Evolutionary conservation across 2,888 invertebrate species (phyloP), one percentile per base, ranked within the genome.

Genomic region (Nephrocerus scutellatus): DNA sequence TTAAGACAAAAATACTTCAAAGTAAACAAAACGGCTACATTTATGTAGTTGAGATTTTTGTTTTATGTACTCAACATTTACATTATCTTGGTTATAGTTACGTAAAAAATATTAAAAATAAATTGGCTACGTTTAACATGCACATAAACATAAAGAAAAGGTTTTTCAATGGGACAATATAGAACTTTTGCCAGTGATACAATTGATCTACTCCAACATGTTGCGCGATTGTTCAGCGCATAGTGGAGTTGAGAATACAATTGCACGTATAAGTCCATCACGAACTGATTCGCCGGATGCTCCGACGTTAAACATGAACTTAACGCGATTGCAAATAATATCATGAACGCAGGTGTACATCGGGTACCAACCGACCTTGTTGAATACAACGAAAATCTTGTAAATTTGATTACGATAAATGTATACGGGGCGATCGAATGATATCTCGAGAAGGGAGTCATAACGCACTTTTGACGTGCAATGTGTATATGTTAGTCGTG

Each of bases 321-420:
- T 75, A 12, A 84, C 84, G 2, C 77, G 77, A 49, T 83, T 81
- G 30, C 80, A 79, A 5, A 74, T 72, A 20, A 80, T 77, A 33
- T 78, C 76, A 52, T 75, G 75, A 1, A 78, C 76, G 59, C 84
- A 84, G 5, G 77, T 75, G 46, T 83, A 85, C 72, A 82, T 77
- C 6, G 86, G 85, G 68, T 88, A 88, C 76, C 82, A 82, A 10
- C 87, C 87, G 46, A 77, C 74, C 61, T 84, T 85, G 68, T 87
- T 85, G 68, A 87, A 79, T 28, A 84, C 84, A 18, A 87, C 83
- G 33, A 83, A 85, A 51, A 88, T 80, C 63, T 84, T 82, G 66
- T 87, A 88, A 37, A 81, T 75, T 78, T 84, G 63, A 48, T 59
- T 57, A 8, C 66, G 73, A 60, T 82, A 82, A 52, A 88, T 83